Conservation (phyloP, 1,140 invertebrate genomes). For the Drosophila pallidifrons region DNA sequence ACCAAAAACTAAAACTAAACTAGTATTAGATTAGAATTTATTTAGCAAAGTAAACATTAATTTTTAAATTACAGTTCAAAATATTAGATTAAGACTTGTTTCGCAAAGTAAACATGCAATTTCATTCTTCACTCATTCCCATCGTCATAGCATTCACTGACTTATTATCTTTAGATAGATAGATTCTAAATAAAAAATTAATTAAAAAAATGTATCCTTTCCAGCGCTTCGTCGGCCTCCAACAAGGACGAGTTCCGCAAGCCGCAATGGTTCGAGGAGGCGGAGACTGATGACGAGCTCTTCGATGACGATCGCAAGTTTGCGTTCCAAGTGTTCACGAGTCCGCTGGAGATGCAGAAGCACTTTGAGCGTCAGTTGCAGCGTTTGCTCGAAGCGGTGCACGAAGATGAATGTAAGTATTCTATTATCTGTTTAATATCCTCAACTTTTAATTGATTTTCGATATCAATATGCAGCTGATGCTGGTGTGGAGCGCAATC, state of each 20-base stretch:
- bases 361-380: constrained; percentile 86
- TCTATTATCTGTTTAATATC: neutral
- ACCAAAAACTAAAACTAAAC: too few relatives aligned
- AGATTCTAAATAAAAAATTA: too few relatives aligned
- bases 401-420: constrained; percentile 71
- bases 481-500: constrained; percentile 63
- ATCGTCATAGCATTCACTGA: too few relatives aligned
- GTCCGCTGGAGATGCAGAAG: constrained; percentile 85
- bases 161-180: too few relatives aligned
- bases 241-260: constrained; percentile 83
- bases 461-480: neutral
- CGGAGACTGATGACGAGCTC: constrained; percentile 83
- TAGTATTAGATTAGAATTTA: too few relatives aligned
- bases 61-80: too few relatives aligned
- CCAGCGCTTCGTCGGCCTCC: constrained; percentile 58
- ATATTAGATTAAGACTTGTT: too few relatives aligned
- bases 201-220: neutral
- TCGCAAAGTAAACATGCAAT: too few relatives aligned
- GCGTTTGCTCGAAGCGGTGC: constrained; percentile 79
- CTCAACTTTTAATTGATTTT: neutral
- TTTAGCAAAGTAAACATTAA: too few relatives aligned
- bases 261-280: constrained; percentile 83
- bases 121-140: too few relatives aligned
- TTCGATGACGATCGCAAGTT: constrained; percentile 84
- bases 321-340: constrained; percentile 85